Conservation (phyloP, 2,888 invertebrate species). For the Drosophila melanocephala region DNA sequence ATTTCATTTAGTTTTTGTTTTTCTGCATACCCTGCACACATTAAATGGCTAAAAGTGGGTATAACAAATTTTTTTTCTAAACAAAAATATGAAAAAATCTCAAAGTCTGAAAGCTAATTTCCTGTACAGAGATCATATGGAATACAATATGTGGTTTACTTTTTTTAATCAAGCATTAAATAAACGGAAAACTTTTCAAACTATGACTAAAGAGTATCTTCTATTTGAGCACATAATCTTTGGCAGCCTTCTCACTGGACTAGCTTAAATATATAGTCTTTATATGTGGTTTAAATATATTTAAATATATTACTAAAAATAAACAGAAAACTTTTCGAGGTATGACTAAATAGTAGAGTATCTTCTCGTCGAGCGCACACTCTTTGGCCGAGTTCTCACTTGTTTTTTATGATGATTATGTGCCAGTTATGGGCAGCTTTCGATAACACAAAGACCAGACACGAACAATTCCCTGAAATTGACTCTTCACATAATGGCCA, state of each 20-base stretch:
- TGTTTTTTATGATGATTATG: constrained; percentile 57
- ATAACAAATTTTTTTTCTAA: background rate
- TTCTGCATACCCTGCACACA: constrained; percentile 34
- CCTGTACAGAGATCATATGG: background rate
- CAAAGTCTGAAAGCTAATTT: background rate
- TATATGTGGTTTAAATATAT: background rate
- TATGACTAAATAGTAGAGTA: constrained; percentile 6
- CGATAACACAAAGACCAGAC: constrained; percentile 55
- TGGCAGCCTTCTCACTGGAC: background rate
- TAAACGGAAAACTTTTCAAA: background rate
- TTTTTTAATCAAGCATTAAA: background rate
- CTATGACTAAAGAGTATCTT: background rate
- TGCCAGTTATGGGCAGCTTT: constrained; percentile 52
- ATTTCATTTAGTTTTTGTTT: constrained; percentile 62
- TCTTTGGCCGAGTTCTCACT: background rate
- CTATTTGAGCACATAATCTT: too few relatives aligned
- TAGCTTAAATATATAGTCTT: background rate
- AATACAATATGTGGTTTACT: background rate
- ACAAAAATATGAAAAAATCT: background rate
- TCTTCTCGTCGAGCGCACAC: background rate
- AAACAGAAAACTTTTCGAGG: background rate
- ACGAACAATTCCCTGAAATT: constrained; percentile 57
- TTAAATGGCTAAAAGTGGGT: background rate
- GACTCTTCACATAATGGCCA: constrained; percentile 62
- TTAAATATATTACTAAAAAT: background rate